Evolutionary conservation across 92 coral and sea anemone genomes (phyloP), one percentile per base, ranked within the genome.

Genomic region (Meandrina meandrites): DNA sequence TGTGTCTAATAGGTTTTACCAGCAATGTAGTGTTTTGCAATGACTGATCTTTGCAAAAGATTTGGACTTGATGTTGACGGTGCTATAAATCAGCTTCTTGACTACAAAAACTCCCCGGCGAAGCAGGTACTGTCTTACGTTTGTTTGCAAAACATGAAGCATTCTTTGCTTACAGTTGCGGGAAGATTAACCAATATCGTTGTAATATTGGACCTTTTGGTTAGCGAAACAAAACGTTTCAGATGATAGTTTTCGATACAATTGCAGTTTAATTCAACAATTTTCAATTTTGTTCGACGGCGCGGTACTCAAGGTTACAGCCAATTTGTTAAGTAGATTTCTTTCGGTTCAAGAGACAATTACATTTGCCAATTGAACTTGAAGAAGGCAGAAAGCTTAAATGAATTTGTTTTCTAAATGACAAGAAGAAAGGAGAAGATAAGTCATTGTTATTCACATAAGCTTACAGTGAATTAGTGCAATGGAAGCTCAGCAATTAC

Each of bases 81-180:
- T 48, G 94, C 90, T 21, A 94, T 94, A 45, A 86, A 91, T 74
- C 96, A 93, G 86, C 96, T 94, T 79, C 93, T 91, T 81, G 95
- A 92, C 87, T 93, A 94, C 91, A 94, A 90, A 75, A 92, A 89
- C 81, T 82, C 90, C 19, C 93, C 92, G 81, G 86, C 89, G 57
- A 88, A 84, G 76, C 91, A 84, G 94, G 94, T 91, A 45, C 48
- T 45, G 48, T 45, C n/a, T n/a, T n/a, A 83, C 32, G 78, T 73
- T 73, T 73, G 78, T 73, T 73, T 73, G 48, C 51, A 36, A 73
- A 34, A 5, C 34, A 13, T 4, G 3, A 40, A 8, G 47, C 45
- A 35, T 18, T 72, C 78, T 37, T 73, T 73, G 51, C 13, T 21
- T 3, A 72, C 8, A 1, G 40, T 34, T 31, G 45, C 83, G 21